Conservation (phyloP, 2,888 invertebrate genomes). For the Eugnorisma glareosa region DNA sequence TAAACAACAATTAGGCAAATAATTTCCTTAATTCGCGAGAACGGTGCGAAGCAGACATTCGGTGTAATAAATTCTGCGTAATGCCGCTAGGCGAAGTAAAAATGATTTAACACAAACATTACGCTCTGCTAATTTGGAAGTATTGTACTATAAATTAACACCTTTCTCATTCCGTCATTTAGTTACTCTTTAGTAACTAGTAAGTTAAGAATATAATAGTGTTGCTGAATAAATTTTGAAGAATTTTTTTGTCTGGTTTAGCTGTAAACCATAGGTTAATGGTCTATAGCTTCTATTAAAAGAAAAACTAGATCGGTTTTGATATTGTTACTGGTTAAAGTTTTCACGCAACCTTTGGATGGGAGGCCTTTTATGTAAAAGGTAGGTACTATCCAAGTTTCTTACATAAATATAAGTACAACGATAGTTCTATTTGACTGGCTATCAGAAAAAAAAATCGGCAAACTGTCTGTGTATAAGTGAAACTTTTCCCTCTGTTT, state of each 20-base stretch:
- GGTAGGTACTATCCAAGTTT: neutral
- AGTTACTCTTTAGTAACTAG: too few species aligned
- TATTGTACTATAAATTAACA: constrained; percentile 78
- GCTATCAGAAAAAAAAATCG: too few species aligned
- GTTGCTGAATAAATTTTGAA: constrained; percentile 35
- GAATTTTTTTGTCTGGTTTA: constrained; percentile 9
- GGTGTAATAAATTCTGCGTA: constrained; percentile 79
- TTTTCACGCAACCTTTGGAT: constrained; percentile 12
- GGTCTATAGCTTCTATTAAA: neutral
- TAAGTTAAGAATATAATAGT: constrained; percentile 41
- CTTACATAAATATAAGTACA: neutral
- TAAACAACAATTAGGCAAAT: constrained; percentile 65
- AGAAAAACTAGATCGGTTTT: neutral
- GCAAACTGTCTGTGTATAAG: neutral
- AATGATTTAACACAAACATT: constrained; percentile 81
- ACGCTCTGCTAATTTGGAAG: constrained; percentile 77
- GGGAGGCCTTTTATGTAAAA: neutral
- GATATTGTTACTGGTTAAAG: neutral
- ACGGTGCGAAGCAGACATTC: constrained; percentile 63
- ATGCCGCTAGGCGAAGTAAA: constrained; percentile 75
- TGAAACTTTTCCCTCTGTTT: neutral
- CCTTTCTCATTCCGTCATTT: constrained; percentile 58
- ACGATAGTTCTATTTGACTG: neutral
- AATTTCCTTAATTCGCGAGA: constrained; percentile 67
- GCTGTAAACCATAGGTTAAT: neutral